Evolutionary conservation across 2,113 vertebrate species (phyloP), one percentile per base, ranked within the genome.

Genomic region (Dascyllus trimaculatus): DNA sequence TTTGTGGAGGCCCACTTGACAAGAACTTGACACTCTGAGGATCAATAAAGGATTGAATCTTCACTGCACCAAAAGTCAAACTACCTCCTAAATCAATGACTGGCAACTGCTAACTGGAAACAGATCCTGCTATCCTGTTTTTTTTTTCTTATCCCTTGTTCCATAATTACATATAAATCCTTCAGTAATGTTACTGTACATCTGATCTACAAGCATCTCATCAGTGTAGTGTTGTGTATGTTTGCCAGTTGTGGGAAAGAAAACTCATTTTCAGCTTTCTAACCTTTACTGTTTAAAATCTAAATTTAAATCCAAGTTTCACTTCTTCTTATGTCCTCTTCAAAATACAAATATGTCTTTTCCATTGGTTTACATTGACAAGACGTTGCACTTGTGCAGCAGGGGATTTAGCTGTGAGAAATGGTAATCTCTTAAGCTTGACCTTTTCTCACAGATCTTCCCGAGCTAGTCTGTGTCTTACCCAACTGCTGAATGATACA

Each of bases 1-100:
- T 56, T 2, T 62, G 51, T 77, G 74, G 74, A 74, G 81, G 40
- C 78, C 80, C 69, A 38, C 32, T 71, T 91, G 88, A 92, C 86
- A 89, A 81, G 80, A 89, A 82, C 70, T 35, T 86, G 78, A 88
- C 86, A 88, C 81, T 56, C 32, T 43, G 14, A 14, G 59, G 86
- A 90, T 93, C 89, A 80, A 90, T 90, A 82, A 49, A 22, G 54
- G 71, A 88, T 91, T 92, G 82, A 87, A 91, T 92, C 86, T 85
- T 90, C 80, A 84, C 81, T 78, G 85, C 71, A 73, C 58, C 85
- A 87, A 86, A 88, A 81, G 78, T 78, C 78, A 75, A 75, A 57
- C 46, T 80, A 61, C 79, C 26, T 67, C 51, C 71, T 78, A 80
- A 88, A 91, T 89, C 81, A 45, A 89, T 91, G 82, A 78, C 72